Evolutionary conservation across 37 sponge, comb jelly and placozoan genomes (phyloP).

Genomic region (Ianthella basta): DNA sequence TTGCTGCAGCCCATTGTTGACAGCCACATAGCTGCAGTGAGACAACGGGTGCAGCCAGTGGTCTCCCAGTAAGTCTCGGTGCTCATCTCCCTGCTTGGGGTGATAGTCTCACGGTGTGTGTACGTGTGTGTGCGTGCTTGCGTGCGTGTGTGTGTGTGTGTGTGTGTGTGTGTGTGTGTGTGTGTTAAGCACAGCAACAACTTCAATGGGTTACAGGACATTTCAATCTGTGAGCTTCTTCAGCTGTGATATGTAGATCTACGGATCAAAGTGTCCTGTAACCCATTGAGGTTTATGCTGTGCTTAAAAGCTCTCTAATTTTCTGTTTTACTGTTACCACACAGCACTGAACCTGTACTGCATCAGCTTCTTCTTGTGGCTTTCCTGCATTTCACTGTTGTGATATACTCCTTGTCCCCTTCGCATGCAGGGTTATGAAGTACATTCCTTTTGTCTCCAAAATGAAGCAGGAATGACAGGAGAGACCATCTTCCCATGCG

Average conservation of each 20-base stretch:
- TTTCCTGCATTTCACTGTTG: neutral
- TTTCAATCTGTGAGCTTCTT: neutral
- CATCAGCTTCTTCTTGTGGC: no score
- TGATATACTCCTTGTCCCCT: neutral
- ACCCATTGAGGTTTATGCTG: neutral
- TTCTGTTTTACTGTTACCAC: neutral
- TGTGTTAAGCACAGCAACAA: no score
- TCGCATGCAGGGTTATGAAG: neutral
- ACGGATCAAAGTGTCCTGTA: neutral
- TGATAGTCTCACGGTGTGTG: neutral
- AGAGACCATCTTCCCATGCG: neutral
- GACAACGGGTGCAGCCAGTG: no score
- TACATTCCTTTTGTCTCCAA: neutral
- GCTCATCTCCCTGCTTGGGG: no score
- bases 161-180: conserved; percentile 22
- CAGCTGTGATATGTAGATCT: neutral
- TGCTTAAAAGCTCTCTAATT: neutral
- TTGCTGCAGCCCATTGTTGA: no score
- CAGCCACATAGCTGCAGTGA: no score
- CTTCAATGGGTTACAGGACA: no score
- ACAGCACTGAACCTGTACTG: neutral
- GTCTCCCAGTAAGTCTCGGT: no score
- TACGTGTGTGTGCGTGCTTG: conserved; percentile 30
- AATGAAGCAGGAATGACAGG: conserved; percentile 23
- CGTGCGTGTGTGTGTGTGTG: conserved; percentile 25